A percentile compares a stretch with the other conserved stretches of the same genome.
Conservation (phyloP, 2,797 vertebrate species). For the Tachyglossus aculeatus region DNA sequence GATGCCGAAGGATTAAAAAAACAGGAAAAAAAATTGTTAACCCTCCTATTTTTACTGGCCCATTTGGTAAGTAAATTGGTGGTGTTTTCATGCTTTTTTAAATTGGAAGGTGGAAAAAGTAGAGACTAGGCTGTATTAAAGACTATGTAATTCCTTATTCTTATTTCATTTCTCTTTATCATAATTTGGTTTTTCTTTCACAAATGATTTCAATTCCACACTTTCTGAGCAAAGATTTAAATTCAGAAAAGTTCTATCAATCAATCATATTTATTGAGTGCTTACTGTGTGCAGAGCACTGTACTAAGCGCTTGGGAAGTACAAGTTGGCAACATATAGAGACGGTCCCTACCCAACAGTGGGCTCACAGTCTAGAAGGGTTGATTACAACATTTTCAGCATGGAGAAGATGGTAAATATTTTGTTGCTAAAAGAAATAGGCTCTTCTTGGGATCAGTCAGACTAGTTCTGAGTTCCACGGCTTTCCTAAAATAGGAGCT, state of each 20-base stretch:
- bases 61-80: constrained; percentile 70
- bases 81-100: background rate
- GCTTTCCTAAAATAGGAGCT: background rate
- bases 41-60: constrained; percentile 55
- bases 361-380: too few species aligned
- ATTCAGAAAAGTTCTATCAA: too few species aligned
- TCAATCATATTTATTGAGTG: too few species aligned
- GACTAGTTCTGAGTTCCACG: background rate
- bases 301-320: too few species aligned
- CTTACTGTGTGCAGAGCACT: too few species aligned
- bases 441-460: background rate
- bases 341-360: too few species aligned
- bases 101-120: background rate
- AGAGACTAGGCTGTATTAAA: background rate
- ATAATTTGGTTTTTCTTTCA: background rate
- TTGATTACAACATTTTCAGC: background rate
- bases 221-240: too few species aligned
- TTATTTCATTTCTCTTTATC: background rate
- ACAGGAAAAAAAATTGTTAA: constrained; percentile 49
- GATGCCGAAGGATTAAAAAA: constrained; percentile 38
- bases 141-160: background rate
- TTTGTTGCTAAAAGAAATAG: background rate
- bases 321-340: too few species aligned
- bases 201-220: too few species aligned
- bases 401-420: background rate